Evolutionary conservation across 1,140 invertebrate genomes (phyloP).

Genomic region (Babylonia areolata): DNA sequence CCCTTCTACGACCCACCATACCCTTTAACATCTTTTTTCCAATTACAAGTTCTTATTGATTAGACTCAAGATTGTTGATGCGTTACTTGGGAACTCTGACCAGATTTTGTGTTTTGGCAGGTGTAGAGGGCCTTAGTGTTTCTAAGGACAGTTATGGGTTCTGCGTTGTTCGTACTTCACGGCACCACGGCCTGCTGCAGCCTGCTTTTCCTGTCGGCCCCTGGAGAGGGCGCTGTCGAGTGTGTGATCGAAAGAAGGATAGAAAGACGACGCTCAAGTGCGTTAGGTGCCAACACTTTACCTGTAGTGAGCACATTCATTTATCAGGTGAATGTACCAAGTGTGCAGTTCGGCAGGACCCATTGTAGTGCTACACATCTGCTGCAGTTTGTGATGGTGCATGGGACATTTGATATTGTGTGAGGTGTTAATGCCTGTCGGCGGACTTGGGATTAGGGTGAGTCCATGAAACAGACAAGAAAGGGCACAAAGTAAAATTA

Average conservation of each 20-base stretch:
- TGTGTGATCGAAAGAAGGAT: slow-evolving; percentile 31
- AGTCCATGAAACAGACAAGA: no score
- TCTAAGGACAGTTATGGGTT: neutral
- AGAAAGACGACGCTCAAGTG: slow-evolving; percentile 24
- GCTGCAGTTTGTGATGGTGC: no score
- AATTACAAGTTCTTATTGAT: no score
- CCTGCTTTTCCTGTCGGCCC: neutral
- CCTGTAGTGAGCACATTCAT: slow-evolving; percentile 19
- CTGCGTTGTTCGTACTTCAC: neutral
- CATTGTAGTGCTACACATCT: neutral
- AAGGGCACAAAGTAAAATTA: no score
- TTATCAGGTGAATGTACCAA: slow-evolving; percentile 11
- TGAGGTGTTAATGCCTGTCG: no score
- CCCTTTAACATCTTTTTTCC: no score
- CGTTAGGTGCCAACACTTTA: neutral
- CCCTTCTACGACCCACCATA: no score
- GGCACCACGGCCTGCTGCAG: slow-evolving; percentile 7
- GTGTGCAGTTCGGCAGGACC: neutral
- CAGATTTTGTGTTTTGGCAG: slow-evolving; percentile 8
- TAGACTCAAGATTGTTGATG: no score
- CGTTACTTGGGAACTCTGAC: neutral
- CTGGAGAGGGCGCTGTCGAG: slow-evolving; percentile 24
- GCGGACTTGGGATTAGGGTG: no score
- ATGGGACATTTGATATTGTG: no score
- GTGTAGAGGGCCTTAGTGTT: neutral